Base-by-base conservation (phyloP, 2,113 vertebrate genomes). In the Beaufortia kweichowensis region DNA sequence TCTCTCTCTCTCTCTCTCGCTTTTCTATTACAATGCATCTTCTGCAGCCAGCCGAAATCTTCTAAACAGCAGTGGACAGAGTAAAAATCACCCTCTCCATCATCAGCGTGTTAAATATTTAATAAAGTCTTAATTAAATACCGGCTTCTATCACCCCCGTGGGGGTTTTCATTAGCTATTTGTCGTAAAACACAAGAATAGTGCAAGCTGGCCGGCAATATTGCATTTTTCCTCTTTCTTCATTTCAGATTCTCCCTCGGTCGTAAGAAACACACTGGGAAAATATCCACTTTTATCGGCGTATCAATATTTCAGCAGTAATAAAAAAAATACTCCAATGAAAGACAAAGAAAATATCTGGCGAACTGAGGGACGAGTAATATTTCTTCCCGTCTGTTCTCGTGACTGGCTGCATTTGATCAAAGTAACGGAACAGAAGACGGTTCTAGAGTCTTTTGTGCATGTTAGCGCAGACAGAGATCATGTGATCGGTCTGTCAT, bases 81-180 rank as follows among this genome's bases (percentile, higher is more conserved):
- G 83, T 53, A 46, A 59, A 72, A 77, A 77, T 68, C 72, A 43
- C 17, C 75, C 68, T 78, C 76, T 86, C 85, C 83, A 76, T 79
- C 85, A 81, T 83, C 85, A 78, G 73, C 73, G 75, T 81, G 76
- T 92, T 90, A 90, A 82, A 92, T 92, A 89, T 90, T 91, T 91
- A 84, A 92, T 91, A 88, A 92, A 89, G 83, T 79, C 84, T 90
- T 91, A 92, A 92, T 91, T 92, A 92, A 93, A 92, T 89, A 90
- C 85, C 84, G 87, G 84, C 75, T 85, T 89, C 87, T 86, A 91
- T 90, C 87, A 86, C 85, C 88, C 89, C 90, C 78, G 67, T 83
- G 83, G 90, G 89, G 86, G 81, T 87, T 90, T 91, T 91, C 88
- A 91, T 91, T 90, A 90, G 88, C 85, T 90, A 90, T 91, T 91